A percentile compares a stretch with the other conserved stretches of the same genome.
Evolutionary conservation across 64 coral and sea anemone species (phyloP).

Genomic region (Pocillopora damicornis): DNA sequence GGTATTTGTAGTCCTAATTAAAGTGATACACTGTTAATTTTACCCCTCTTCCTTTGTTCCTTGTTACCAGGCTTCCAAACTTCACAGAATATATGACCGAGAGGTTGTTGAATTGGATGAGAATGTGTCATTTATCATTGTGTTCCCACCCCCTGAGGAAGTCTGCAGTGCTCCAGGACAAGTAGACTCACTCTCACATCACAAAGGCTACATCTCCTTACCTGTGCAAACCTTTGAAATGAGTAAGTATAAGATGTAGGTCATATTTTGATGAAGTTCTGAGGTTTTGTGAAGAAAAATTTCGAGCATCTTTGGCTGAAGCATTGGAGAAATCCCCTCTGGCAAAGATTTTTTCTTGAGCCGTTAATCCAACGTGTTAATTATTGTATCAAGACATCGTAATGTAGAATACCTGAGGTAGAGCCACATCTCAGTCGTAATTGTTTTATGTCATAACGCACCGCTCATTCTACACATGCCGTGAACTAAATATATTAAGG

Average conservation of each 20-base stretch:
- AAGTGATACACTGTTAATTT: neutral
- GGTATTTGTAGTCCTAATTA: neutral
- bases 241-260: conserved; percentile 62
- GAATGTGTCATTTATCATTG: conserved; percentile 92
- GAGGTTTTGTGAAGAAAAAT: neutral
- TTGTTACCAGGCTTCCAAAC: conserved; percentile 66
- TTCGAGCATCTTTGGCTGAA: too few relatives aligned
- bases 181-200: conserved; percentile 59
- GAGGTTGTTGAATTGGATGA: conserved; percentile 97
- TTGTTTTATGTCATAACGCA: too few relatives aligned
- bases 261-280: neutral
- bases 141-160: conserved; percentile 88
- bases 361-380: too few relatives aligned
- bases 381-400: too few relatives aligned
- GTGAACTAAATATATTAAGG: too few relatives aligned
- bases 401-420: too few relatives aligned
- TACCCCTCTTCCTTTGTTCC: neutral
- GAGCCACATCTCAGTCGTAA: too few relatives aligned
- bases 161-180: conserved; percentile 93
- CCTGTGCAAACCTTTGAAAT: conserved; percentile 99
- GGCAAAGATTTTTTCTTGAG: too few relatives aligned
- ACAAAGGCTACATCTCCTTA: conserved; percentile 78
- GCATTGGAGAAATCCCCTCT: too few relatives aligned
- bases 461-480: too few relatives aligned
- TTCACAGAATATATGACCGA: conserved; percentile 93